Evolutionary conservation across 2,888 invertebrate genomes (phyloP), one percentile per base, ranked within the genome.

Genomic region (Zaprionus bogoriensis): DNA sequence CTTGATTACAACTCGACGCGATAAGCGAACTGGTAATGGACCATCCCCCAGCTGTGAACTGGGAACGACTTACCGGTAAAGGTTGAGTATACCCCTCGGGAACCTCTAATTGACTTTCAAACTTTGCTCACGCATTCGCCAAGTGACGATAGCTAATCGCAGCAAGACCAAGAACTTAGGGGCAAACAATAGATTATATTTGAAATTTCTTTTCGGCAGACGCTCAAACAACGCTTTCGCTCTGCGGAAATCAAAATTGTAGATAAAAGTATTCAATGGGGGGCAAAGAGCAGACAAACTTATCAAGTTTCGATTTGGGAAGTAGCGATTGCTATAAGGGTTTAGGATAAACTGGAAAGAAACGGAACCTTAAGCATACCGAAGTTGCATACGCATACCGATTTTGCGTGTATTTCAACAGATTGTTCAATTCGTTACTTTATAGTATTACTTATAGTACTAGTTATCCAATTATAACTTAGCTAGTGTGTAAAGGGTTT

Each of bases 31-130:
- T 28, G 51, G 28, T 22, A 38, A 39, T 41, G 7, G 14, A 22
- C 28, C 38, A 59, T 36, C 47, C 57, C 55, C 41, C 44, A 20
- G 53, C 2, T 41, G 30, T 30, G 27, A 22, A 20, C 36, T 17
- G n/a, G 10, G 28, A 19, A 36, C 28, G 36, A n/a, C 10, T 39
- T n/a, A 14, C 4, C 7, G 25, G n/a, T 46, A 66, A 41, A 51
- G 52, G 36, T 60, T 28, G 25, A 10, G n/a, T 14, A 28, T 20
- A 45, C 28, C 30, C 23, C 3, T n/a, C 36, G 19, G 45, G 45
- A 77, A 55, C 74, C 67, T 68, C 22, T 22, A 74, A 47, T 76
- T 82, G 80, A 85, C 79, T 74, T 80, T 85, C 62, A 80, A 66
- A 66, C 62, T 52, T 77, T 67, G 60, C 46, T 22, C 61, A 53